A percentile compares a stretch with the other conserved stretches of the same genome.
Conservation (phyloP, 2,113 vertebrate genomes). For the Merops nubicus region DNA sequence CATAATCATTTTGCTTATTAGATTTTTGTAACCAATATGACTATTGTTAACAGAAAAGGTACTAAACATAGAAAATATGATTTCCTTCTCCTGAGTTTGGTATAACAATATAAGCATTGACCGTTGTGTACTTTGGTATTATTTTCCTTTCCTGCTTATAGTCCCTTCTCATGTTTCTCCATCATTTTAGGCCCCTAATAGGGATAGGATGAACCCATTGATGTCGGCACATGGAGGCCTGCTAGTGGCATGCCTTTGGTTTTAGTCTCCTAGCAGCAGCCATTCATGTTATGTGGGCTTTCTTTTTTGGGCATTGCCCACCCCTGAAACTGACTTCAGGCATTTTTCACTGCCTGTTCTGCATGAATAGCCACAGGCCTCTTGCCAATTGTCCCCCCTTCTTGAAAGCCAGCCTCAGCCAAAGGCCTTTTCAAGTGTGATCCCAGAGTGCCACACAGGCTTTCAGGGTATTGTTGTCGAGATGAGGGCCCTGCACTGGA, state of each 20-base stretch:
- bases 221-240: slow-evolving; percentile 72
- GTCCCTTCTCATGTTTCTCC: slow-evolving; percentile 82
- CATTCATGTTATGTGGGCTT: slow-evolving; percentile 76
- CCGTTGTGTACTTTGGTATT: slow-evolving; percentile 65
- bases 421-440: slow-evolving; percentile 83
- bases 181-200: slow-evolving; percentile 78
- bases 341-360: slow-evolving; percentile 81
- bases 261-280: slow-evolving; percentile 82
- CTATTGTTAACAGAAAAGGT: neutral
- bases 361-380: slow-evolving; percentile 84
- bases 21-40: neutral
- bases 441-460: slow-evolving; percentile 81
- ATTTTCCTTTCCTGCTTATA: slow-evolving; percentile 73
- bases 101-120: slow-evolving; percentile 60
- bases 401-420: slow-evolving; percentile 75
- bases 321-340: slow-evolving; percentile 82
- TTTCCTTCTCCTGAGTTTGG: slow-evolving; percentile 31
- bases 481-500: slow-evolving; percentile 75
- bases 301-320: slow-evolving; percentile 82
- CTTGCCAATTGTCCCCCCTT: slow-evolving; percentile 79
- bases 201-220: slow-evolving; percentile 76
- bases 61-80: slow-evolving; percentile 16
- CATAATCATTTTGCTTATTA: neutral
- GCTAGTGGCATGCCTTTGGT: slow-evolving; percentile 78
- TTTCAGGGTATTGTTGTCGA: slow-evolving; percentile 75